Conservation (phyloP, 2,888 invertebrate species). For the Syrphus vitripennis region DNA sequence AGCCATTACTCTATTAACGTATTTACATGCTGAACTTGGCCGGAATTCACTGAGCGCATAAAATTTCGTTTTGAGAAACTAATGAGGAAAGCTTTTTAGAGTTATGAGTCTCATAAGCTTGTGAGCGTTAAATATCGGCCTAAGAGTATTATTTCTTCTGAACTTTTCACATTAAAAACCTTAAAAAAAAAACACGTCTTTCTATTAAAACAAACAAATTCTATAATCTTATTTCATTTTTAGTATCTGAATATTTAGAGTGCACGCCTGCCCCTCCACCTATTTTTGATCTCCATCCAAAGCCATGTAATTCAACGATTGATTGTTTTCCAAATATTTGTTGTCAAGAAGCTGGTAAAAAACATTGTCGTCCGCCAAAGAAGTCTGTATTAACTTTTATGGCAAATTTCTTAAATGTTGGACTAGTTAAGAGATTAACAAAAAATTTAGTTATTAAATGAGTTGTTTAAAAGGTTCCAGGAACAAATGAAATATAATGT, state of each 20-base stretch:
- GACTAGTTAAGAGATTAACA: constrained; percentile 79
- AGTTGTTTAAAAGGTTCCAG: not conserved
- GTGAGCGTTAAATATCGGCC: no score
- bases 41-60: no score
- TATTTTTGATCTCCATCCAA: constrained; percentile 87
- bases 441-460: constrained; percentile 80
- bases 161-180: not conserved
- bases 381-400: constrained; percentile 86
- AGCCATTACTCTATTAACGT: no score
- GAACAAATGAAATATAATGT: constrained; percentile 22
- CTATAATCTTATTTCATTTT: constrained; percentile 5
- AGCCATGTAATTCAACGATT: constrained; percentile 86
- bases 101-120: no score
- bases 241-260: constrained; percentile 86
- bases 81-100: no score
- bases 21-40: no score
- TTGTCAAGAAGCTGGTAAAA: constrained; percentile 88
- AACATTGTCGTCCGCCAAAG: constrained; percentile 88
- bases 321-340: constrained; percentile 91
- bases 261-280: constrained; percentile 88
- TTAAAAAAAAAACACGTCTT: not conserved
- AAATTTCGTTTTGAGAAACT: no score
- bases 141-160: no score
- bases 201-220: not conserved
- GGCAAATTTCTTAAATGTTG: constrained; percentile 82